Evolutionary conservation across 1,140 invertebrate species (phyloP), one percentile per base, ranked within the genome.

Genomic region (Andrena cerasifolii): DNA sequence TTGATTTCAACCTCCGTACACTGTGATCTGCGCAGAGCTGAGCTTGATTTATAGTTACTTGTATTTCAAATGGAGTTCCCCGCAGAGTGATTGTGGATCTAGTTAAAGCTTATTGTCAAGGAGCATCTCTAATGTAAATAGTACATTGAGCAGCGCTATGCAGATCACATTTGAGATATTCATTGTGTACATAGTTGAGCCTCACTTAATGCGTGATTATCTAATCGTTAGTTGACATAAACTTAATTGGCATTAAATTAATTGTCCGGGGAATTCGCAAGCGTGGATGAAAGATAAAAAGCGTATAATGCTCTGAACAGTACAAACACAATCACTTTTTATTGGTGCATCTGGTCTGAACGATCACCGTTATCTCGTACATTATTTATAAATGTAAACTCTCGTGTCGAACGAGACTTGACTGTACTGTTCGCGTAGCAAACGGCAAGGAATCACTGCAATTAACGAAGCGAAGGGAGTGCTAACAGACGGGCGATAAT

Each of bases 71-170:
- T 28, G 6, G 40, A 76, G 36, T 68, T 68, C 49, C 63, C 45
- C 40, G 33, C 58, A 53, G 14, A 26, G 14, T 33, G 36, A 16
- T 72, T 40, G 16, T 62, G 40, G 45, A 45, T 71, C 6, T 36
- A 24, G 49, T 62, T 73, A 6, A 21, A 63, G 5, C 21, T 72
- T 62, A 14, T 58, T 70, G 10, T 18, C 14, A 63, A 51, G 45
- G 45, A 63, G 40, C 62, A 63, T 63, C 56, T 33, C 47, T 21
- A 36, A 28, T 76, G 63, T 76, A 76, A 76, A 49, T 76, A 76
- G 43, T 36, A 36, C 31, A 28, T 58, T 21, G 24, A 10, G 18
- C 33, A 49, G 16, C 31, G 3, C 21, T 76, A 40, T 68, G 66
- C 65, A 59, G 65, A 16, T 68, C 73, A 76, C 56, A 43, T 21